These are phyloP conservation scores for Sinocyclocheilus grahami DNA, from an alignment of 2,113 vertebrate species.

Conservation along the genomic window DNA sequence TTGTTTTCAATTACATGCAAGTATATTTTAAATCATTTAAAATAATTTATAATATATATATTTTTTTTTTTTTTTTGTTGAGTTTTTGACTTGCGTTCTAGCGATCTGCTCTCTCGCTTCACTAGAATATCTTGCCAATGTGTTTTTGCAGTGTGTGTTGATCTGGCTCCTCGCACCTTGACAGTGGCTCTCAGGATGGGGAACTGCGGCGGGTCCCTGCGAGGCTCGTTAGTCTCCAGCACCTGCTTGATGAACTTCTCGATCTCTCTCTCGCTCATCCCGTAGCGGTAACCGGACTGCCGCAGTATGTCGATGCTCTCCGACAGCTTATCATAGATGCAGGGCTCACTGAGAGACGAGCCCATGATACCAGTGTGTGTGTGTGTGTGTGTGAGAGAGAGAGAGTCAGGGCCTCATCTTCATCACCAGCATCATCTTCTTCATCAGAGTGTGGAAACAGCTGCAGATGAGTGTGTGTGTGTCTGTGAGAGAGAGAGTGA, in stretches of 20 bases:
- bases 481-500: neutral
- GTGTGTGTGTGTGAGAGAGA: neutral
- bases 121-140: no score
- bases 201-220: conserved; percentile 83
- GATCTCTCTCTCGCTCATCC: conserved; percentile 94
- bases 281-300: conserved; percentile 92
- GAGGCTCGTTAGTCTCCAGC: conserved; percentile 91
- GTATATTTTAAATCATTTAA: no score
- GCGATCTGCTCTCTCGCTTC: no score
- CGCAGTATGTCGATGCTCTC: conserved; percentile 93
- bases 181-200: conserved; percentile 80
- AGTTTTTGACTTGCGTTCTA: no score
- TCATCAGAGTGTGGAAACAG: neutral
- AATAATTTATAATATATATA: no score
- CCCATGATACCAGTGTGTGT: conserved; percentile 76
- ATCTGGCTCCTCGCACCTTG: conserved; percentile 75
- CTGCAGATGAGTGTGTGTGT: neutral
- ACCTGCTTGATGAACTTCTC: conserved; percentile 94
- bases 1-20: no score
- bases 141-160: no score
- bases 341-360: conserved; percentile 85
- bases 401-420: neutral
- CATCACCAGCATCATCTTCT: neutral
- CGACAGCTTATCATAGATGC: conserved; percentile 94
- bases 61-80: no score